These are phyloP conservation scores for Bufo bufo DNA, from an alignment of 2,113 vertebrate genomes.

Conservation along the genomic window DNA sequence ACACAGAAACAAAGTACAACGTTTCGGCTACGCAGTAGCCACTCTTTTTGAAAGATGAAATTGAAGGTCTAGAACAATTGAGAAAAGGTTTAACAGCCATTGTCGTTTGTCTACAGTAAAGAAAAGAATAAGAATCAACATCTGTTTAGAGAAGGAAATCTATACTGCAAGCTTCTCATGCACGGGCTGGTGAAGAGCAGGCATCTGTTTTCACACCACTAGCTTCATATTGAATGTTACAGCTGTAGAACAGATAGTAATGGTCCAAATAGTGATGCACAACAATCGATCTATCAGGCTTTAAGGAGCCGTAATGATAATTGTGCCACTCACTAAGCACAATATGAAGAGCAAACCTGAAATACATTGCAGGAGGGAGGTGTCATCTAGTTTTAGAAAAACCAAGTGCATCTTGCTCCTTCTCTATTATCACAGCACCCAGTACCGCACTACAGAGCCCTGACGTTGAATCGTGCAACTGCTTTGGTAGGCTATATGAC, in stretches of 20 bases:
- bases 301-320: constrained; percentile 19
- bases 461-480: background rate
- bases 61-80: background rate
- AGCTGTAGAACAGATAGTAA: background rate
- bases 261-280: background rate
- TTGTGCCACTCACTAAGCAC: background rate
- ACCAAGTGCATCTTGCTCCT: background rate
- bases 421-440: background rate
- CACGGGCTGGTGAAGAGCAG: no score
- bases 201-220: background rate
- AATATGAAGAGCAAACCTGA: background rate
- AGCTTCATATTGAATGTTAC: constrained; percentile 1
- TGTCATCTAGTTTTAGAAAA: no score
- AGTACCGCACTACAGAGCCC: no score
- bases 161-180: background rate
- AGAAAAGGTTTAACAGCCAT: background rate
- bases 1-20: no score
- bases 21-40: no score
- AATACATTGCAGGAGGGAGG: background rate
- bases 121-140: background rate
- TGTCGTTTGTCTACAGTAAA: background rate
- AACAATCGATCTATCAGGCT: constrained; percentile 4
- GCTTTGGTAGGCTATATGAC: background rate
- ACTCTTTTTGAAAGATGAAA: background rate
- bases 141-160: no score